Base-by-base conservation (phyloP, 2,888 invertebrate genomes). In the Stenodera caucasica region DNA sequence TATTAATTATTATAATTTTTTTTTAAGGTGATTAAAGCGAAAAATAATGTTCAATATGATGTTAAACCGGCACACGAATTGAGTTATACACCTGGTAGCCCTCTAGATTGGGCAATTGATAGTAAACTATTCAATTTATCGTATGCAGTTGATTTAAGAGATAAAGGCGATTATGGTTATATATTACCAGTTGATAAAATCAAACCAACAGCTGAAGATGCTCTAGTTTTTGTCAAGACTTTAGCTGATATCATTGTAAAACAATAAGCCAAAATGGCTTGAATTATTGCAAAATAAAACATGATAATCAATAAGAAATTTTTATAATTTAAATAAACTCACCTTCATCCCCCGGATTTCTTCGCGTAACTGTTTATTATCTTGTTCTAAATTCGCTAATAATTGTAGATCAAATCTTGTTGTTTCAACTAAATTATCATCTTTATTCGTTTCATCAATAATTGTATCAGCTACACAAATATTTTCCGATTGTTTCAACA, bases 81-180 rank as follows among this genome's bases (percentile, higher is more conserved):
- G n/a, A n/a, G n/a, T n/a, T n/a, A n/a, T n/a, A n/a, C n/a, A n/a
- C n/a, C 92, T 18, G 91, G 90, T 50, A 86, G 85, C 12, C 86
- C 90, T 0, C 81, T 93, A 1, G 93, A 93, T 77, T 96, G 95
- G 93, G 96, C 94, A 7, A 94, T 96, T 79, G 92, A 91, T 0
- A 82, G 85, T 40, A 87, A 88, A 8, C 87, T 86, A 37, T 89
- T 96, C 65, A 94, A 94, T 77, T 96, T 95, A 77, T 81, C 94
- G 1, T 96, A 91, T 81, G 96, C 96, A 0, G 84, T 96, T 58
- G 96, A 97, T 82, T 84, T 96, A 56, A 85, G 93, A 55, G 96
- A 96, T 78, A 89, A 86, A 0, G 95, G 95, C n/a, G n/a, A 85
- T 57, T 88, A 89, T 75, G 96, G 96, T 3, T 96, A 96, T 76